Percentiles rank a stretch among this genome's conserved stretches.
These are phyloP conservation scores for Agriopis marginaria DNA, from an alignment of 2,888 invertebrate species.

Conservation along the genomic window DNA sequence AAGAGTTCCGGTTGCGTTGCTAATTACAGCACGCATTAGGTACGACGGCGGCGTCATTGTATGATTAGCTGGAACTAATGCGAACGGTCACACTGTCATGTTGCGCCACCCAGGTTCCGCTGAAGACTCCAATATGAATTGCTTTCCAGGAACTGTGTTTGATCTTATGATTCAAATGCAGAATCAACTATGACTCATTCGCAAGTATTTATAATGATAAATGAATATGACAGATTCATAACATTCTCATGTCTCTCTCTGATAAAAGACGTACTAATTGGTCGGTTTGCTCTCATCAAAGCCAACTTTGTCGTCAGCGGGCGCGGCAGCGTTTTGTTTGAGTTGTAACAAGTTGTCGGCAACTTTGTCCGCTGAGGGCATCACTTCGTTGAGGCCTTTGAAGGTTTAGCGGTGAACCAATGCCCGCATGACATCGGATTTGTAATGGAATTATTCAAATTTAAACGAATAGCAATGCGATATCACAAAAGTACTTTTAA, in stretches of 20 bases:
- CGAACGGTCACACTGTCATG: slow-evolving; percentile 52
- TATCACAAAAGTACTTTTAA: background rate
- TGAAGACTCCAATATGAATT: slow-evolving; percentile 5
- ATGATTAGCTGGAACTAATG: slow-evolving; percentile 57
- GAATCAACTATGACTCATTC: background rate
- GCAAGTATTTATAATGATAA: background rate
- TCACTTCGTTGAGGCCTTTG: slow-evolving; percentile 33
- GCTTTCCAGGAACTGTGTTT: slow-evolving; percentile 2
- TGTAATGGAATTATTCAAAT: slow-evolving; percentile 20
- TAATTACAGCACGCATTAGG: slow-evolving; percentile 74
- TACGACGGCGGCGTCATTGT: slow-evolving; percentile 57
- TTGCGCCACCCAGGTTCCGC: slow-evolving; percentile 43
- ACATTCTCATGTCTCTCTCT: slow-evolving; percentile 18
- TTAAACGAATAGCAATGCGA: background rate
- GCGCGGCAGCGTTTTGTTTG: slow-evolving; percentile 53
- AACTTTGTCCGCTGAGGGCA: slow-evolving; percentile 53
- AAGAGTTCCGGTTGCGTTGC: slow-evolving; percentile 69
- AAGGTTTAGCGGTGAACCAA: slow-evolving; percentile 35
- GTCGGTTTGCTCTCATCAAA: slow-evolving; percentile 55
- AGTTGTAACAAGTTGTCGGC: slow-evolving; percentile 48
- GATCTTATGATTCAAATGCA: background rate
- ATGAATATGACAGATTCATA: slow-evolving; percentile 1
- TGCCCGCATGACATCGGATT: slow-evolving; percentile 41
- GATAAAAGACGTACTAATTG: slow-evolving; percentile 51
- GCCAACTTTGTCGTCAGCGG: slow-evolving; percentile 53